Conservation (phyloP, 2,113 vertebrate genomes). For the Sphyrna mokarran region DNA sequence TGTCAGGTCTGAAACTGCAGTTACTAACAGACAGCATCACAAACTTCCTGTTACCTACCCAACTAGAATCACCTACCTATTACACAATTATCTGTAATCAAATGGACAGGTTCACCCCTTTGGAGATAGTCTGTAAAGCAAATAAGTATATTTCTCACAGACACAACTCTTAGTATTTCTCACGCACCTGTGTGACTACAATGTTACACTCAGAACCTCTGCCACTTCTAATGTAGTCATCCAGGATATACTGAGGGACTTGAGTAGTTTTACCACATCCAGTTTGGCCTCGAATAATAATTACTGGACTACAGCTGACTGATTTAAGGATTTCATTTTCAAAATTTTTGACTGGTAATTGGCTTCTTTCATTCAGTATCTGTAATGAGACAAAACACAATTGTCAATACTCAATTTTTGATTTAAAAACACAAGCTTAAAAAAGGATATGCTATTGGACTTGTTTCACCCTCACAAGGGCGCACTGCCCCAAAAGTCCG, state of each 20-base stretch:
- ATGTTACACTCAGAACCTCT: slow-evolving; percentile 83
- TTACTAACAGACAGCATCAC: not conserved
- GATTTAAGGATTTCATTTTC: slow-evolving; percentile 71
- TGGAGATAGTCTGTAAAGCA: not conserved
- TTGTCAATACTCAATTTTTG: not conserved
- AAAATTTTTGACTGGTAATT: slow-evolving; percentile 83
- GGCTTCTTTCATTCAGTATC: slow-evolving; percentile 68
- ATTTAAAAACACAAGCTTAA: not conserved
- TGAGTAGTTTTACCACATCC: slow-evolving; percentile 97
- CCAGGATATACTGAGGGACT: slow-evolving; percentile 91
- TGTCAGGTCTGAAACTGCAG: too few species aligned
- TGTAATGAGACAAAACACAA: slow-evolving; percentile 44
- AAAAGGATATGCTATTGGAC: not conserved
- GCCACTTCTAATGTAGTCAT: slow-evolving; percentile 65
- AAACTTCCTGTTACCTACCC: not conserved
- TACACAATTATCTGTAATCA: not conserved
- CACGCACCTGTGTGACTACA: slow-evolving; percentile 86
- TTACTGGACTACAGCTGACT: slow-evolving; percentile 66
- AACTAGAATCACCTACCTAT: not conserved
- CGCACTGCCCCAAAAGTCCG: not conserved
- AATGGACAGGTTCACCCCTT: not conserved
- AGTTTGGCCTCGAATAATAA: slow-evolving; percentile 88
- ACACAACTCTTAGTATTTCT: not conserved
- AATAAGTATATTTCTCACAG: not conserved
- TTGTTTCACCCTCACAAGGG: not conserved